A percentile compares a stretch with the other conserved stretches of the same genome.
These are phyloP conservation scores for Chloromyia formosa DNA, from an alignment of 2,888 invertebrate genomes.

Conservation along the genomic window DNA sequence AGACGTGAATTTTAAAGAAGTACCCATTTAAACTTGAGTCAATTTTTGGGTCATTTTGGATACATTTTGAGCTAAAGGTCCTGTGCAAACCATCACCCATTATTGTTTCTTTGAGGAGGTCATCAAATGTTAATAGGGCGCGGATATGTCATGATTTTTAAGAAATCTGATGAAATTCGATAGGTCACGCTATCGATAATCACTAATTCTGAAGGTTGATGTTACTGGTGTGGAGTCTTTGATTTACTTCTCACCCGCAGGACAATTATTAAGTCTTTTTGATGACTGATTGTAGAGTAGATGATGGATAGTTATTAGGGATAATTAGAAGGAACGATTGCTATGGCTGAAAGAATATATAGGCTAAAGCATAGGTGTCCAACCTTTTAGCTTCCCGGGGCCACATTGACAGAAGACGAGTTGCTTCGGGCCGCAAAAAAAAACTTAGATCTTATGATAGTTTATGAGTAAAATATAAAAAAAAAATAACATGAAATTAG, in stretches of 20 bases:
- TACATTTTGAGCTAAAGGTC: slow-evolving; percentile 12
- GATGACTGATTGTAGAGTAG: background rate
- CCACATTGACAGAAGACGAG: too few relatives aligned
- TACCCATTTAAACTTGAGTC: too few relatives aligned
- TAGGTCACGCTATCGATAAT: background rate
- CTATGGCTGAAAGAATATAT: too few relatives aligned
- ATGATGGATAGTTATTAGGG: background rate
- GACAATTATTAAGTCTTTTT: background rate
- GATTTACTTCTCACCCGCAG: slow-evolving; percentile 25
- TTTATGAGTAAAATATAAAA: too few relatives aligned
- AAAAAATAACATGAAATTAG: too few relatives aligned
- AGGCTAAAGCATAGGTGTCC: too few relatives aligned
- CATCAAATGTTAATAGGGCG: slow-evolving; percentile 38
- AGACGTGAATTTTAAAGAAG: too few relatives aligned
- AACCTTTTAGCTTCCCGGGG: too few relatives aligned
- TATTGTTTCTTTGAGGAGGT: slow-evolving; percentile 17
- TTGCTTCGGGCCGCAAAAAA: too few relatives aligned
- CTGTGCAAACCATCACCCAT: slow-evolving; percentile 34
- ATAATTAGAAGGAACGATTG: slow-evolving; percentile 8
- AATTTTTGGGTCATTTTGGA: too few relatives aligned
- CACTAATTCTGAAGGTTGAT: background rate
- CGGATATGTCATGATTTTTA: slow-evolving; percentile 30
- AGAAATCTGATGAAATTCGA: background rate
- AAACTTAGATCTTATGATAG: too few relatives aligned
- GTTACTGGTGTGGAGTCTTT: slow-evolving; percentile 3